Conservation (phyloP, 2,797 vertebrate species). For the Ataeniobius toweri region DNA sequence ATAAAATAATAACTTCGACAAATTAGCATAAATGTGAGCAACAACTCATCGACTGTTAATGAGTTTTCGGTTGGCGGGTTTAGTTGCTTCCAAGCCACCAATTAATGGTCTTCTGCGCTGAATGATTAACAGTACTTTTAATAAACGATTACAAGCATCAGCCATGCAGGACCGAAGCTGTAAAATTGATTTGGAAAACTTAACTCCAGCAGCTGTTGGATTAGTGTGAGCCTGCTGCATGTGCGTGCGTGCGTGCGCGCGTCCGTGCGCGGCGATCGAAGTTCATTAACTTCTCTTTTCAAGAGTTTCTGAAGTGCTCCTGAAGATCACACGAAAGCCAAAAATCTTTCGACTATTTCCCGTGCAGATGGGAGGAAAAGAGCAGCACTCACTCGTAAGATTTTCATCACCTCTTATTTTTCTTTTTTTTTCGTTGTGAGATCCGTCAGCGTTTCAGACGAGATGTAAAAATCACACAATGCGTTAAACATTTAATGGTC, state of each 20-base stretch:
- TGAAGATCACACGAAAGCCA: slow-evolving; percentile 71
- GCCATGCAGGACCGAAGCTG: slow-evolving; percentile 58
- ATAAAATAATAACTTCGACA: neutral
- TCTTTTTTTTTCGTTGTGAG: neutral
- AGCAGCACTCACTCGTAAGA: slow-evolving; percentile 40
- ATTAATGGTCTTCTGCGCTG: slow-evolving; percentile 24
- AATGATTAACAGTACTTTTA: slow-evolving; percentile 54
- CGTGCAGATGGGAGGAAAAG: slow-evolving; percentile 49
- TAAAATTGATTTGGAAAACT: slow-evolving; percentile 74
- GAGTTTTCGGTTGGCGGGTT: slow-evolving; percentile 2
- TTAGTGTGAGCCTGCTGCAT: slow-evolving; percentile 42
- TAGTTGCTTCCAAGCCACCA: slow-evolving; percentile 34
- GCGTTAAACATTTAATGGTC: neutral
- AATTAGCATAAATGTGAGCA: neutral
- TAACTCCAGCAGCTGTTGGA: slow-evolving; percentile 76
- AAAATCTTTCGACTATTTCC: slow-evolving; percentile 67
- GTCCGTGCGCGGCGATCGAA: slow-evolving; percentile 63
- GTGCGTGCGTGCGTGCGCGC: slow-evolving; percentile 16
- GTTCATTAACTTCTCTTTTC: slow-evolving; percentile 79
- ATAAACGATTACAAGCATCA: slow-evolving; percentile 52
- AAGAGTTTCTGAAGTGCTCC: slow-evolving; percentile 69
- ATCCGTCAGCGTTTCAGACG: slow-evolving; percentile 19
- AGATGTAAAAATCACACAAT: neutral
- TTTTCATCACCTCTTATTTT: slow-evolving; percentile 48
- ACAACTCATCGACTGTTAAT: slow-evolving; percentile 1